These are phyloP conservation scores for Geococcyx californianus DNA, from an alignment of 2,113 vertebrate genomes.

Conservation along the genomic window DNA sequence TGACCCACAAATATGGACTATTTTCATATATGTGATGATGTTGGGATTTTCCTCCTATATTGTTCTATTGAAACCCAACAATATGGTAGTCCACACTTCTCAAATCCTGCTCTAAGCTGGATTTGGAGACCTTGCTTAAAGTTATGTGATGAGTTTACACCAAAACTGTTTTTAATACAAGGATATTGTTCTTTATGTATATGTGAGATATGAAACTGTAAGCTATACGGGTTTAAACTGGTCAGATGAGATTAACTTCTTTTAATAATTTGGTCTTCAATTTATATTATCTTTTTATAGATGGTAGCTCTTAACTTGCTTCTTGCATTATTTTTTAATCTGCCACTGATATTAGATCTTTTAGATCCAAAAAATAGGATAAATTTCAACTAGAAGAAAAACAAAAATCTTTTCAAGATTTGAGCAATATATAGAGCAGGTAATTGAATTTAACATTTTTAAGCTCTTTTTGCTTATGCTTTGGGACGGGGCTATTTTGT, in stretches of 20 bases:
- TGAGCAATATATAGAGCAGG: neutral
- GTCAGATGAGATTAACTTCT: neutral
- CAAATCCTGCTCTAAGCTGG: neutral
- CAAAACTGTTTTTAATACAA: neutral
- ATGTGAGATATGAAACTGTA: neutral
- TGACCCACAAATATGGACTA: neutral
- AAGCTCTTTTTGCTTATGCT: neutral
- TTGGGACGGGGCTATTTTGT: neutral
- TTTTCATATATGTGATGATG: neutral
- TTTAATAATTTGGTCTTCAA: neutral
- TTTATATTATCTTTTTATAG: neutral
- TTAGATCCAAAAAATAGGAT: neutral
- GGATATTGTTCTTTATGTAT: neutral
- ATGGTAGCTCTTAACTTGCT: neutral
- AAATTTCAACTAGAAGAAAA: neutral
- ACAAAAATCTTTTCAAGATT: neutral
- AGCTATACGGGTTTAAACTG: neutral
- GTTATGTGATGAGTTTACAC: neutral
- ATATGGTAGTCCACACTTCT: rapidly evolving
- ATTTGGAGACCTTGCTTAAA: neutral
- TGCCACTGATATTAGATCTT: neutral
- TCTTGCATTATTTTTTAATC: neutral
- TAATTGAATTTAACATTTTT: neutral
- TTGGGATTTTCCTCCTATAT: neutral
- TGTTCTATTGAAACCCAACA: neutral